phyloP scores from a whole-genome alignment of 2,888 invertebrate genomes.

The Pasiphila rectangulata region DNA sequence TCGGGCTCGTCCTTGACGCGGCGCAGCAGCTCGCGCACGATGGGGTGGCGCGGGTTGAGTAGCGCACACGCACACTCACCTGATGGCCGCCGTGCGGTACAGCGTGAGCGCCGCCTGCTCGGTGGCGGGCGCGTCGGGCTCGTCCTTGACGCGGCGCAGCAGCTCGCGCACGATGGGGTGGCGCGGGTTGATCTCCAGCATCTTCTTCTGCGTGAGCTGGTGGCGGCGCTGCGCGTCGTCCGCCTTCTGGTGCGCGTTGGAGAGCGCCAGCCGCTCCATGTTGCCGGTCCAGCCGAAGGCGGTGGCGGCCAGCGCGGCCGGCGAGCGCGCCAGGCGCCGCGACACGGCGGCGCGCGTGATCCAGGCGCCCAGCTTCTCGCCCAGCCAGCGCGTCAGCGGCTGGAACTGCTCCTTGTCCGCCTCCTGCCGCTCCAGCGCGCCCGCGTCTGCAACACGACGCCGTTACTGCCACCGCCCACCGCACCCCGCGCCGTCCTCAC shows the following conservation, averaged over 20 bases:
- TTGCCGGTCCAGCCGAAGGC: conserved; percentile 99
- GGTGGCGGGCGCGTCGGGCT: conserved; percentile 81
- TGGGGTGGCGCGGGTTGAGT: conserved; percentile 97
- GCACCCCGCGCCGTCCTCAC: neutral
- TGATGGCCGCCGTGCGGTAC: conserved; percentile 22
- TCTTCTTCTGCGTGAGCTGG: conserved; percentile 96
- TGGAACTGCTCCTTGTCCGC: conserved; percentile 89
- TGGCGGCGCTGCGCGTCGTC: conserved; percentile 95
- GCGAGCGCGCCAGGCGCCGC: conserved; percentile 78
- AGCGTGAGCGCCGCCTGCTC: conserved; percentile 81
- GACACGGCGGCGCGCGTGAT: conserved; percentile 53
- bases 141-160: conserved; percentile 85
- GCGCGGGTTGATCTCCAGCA: conserved; percentile 97
- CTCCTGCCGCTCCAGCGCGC: conserved; percentile 87
- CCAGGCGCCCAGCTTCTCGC: conserved; percentile 23
- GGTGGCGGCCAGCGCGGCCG: conserved; percentile 97
- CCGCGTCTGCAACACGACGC: conserved; percentile 57
- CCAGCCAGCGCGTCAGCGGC: conserved; percentile 83
- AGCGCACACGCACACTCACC: no score
- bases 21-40: no score
- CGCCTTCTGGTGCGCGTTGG: conserved; percentile 97
- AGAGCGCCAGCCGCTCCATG: conserved; percentile 97
- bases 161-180: conserved; percentile 97
- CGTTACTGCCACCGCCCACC: neutral
- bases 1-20: no score